Conservation (phyloP, 2,113 vertebrate species). For the Saimiri boliviensis region DNA sequence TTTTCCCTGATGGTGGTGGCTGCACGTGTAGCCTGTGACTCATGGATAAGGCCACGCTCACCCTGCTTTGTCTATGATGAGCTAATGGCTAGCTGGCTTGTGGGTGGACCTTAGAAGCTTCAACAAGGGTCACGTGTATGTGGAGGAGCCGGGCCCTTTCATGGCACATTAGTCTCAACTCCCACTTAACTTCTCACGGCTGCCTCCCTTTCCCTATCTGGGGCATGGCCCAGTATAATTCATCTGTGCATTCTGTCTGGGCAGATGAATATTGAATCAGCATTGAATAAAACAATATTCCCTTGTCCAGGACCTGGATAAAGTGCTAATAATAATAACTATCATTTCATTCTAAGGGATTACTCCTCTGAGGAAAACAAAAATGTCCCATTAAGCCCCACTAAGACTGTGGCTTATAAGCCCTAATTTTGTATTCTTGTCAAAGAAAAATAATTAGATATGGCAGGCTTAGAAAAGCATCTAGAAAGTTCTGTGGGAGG, state of each 20-base stretch:
- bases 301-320: conserved; percentile 21
- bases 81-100: not conserved
- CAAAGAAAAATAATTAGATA: conserved; percentile 74
- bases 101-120: not conserved
- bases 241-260: conserved; percentile 39
- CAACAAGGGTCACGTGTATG: not conserved
- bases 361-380: conserved; percentile 52
- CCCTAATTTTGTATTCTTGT: conserved; percentile 57
- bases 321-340: conserved; percentile 56
- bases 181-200: conserved; percentile 1
- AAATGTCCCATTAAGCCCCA: conserved; percentile 48
- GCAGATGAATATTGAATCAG: conserved; percentile 45
- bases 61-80: not conserved
- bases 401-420: conserved; percentile 61
- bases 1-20: not conserved
- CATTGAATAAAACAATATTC: conserved; percentile 38
- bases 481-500: conserved; percentile 60
- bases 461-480: conserved; percentile 57
- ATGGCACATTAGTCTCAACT: not conserved
- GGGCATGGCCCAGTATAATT: conserved; percentile 9
- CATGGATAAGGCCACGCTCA: not conserved
- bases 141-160: not conserved
- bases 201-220: conserved; percentile 24
- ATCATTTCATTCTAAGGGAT: conserved; percentile 48
- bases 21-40: not conserved